These are phyloP conservation scores for Flexamia atlantica DNA, from an alignment of 2,888 invertebrate genomes.

Conservation along the genomic window DNA sequence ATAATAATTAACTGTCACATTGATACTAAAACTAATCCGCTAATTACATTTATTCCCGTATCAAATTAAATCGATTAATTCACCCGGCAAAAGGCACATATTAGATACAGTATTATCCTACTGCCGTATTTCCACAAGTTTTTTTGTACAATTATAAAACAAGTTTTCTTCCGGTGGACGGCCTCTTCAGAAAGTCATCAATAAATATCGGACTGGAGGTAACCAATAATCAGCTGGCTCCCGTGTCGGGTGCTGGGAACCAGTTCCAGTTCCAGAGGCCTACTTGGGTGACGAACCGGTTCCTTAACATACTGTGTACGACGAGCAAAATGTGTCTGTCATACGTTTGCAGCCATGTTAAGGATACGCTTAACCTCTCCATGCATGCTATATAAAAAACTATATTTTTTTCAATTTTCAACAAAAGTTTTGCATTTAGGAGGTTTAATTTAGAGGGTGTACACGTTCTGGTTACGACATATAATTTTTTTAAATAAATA, in stretches of 20 bases:
- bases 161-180: conserved; percentile 45
- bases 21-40: no score
- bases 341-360: background rate
- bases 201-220: conserved; percentile 34
- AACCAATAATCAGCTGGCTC: conserved; percentile 38
- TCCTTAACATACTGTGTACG: background rate
- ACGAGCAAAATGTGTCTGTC: background rate
- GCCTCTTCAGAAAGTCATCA: conserved; percentile 29
- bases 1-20: no score
- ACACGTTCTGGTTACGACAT: no score
- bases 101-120: background rate
- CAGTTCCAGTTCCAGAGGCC: conserved; percentile 14
- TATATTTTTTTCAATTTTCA: no score
- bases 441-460: no score
- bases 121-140: conserved; percentile 2
- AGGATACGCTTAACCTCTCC: no score
- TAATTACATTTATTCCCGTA: no score
- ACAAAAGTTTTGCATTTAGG: no score
- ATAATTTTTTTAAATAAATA: no score
- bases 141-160: conserved; percentile 40
- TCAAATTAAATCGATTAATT: background rate
- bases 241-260: background rate
- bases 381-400: no score
- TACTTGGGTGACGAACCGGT: conserved; percentile 26
- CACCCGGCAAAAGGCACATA: conserved; percentile 7